A percentile compares a stretch with the other conserved stretches of the same genome.
Evolutionary conservation across 2,888 invertebrate genomes (phyloP).

Genomic region (Anthophora plumipes): DNA sequence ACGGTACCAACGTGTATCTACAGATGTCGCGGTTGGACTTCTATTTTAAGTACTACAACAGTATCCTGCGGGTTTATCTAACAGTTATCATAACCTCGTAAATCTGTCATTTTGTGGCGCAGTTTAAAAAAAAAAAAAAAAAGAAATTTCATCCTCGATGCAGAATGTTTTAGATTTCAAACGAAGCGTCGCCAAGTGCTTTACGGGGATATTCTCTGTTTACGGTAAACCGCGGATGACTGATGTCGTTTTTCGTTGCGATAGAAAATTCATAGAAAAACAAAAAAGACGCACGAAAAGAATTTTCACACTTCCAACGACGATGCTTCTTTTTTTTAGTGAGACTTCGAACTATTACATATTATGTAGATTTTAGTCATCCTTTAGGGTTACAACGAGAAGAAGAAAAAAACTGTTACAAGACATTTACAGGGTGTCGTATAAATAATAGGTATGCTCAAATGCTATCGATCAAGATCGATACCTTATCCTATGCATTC

Average conservation of each 20-base stretch:
- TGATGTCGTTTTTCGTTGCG: background rate
- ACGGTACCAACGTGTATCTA: background rate
- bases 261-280: background rate
- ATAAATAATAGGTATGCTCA: conserved; percentile 65
- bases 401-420: conserved; percentile 54
- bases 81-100: too few species aligned
- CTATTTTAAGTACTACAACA: background rate
- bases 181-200: too few species aligned
- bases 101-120: too few species aligned
- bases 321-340: conserved; percentile 50
- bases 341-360: conserved; percentile 56
- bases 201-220: too few species aligned
- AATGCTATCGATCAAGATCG: conserved; percentile 41
- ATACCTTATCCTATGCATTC: conserved; percentile 42
- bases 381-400: conserved; percentile 29
- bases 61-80: too few species aligned
- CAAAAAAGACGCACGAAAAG: background rate
- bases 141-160: too few species aligned
- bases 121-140: too few species aligned
- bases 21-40: background rate
- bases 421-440: conserved; percentile 70
- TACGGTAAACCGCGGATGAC: too few species aligned
- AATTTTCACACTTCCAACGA: conserved; percentile 21
- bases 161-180: too few species aligned
- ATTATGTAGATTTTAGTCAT: conserved; percentile 52